phyloP scores from a whole-genome alignment of 2,888 invertebrate species.

The Drosophila paramelanica region DNA sequence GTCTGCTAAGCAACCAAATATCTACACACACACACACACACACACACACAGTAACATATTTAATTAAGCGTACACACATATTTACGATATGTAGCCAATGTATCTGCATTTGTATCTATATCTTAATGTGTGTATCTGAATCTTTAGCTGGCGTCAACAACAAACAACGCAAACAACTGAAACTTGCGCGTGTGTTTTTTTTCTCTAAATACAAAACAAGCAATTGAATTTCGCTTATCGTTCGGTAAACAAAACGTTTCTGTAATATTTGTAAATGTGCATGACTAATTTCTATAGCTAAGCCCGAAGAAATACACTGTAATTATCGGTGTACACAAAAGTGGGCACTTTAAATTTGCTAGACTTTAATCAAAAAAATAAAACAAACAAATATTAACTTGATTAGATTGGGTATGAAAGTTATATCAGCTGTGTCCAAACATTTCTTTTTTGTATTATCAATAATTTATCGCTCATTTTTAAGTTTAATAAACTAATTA shows the following conservation, averaged over 20 bases:
- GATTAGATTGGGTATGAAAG: too few relatives aligned
- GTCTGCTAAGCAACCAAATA: conserved; percentile 14
- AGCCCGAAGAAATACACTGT: not conserved
- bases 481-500: too few relatives aligned
- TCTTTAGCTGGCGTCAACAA: conserved; percentile 53
- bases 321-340: not conserved
- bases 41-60: not conserved
- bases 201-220: conserved; percentile 26
- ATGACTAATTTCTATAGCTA: conserved; percentile 19
- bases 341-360: too few relatives aligned
- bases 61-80: not conserved
- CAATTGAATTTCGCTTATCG: conserved; percentile 20
- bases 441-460: too few relatives aligned
- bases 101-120: not conserved
- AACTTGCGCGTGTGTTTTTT: conserved; percentile 39
- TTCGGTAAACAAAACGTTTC: conserved; percentile 50
- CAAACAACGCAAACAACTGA: conserved; percentile 40
- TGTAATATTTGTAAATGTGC: conserved; percentile 1
- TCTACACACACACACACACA: not conserved
- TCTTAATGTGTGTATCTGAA: conserved; percentile 8
- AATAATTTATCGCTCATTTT: too few relatives aligned
- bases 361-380: too few relatives aligned
- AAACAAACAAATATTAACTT: too few relatives aligned
- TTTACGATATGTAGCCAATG: conserved; percentile 8
- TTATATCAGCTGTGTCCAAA: too few relatives aligned